A percentile compares a stretch with the other conserved stretches of the same genome.
Conservation (phyloP, 2,888 invertebrate genomes). For the Agrypnus murinus region DNA sequence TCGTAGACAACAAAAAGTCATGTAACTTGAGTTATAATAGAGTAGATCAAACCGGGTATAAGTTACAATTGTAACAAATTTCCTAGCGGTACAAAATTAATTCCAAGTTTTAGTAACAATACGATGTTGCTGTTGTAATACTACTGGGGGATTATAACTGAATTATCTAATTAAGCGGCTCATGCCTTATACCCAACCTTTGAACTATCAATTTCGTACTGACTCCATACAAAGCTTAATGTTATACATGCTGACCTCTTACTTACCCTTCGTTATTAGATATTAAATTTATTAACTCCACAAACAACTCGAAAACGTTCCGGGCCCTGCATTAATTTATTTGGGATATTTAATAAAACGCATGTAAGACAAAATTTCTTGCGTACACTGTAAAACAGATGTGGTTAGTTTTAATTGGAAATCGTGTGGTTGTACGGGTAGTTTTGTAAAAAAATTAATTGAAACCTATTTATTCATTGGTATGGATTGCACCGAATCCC, state of each 20-base stretch:
- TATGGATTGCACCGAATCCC: too few relatives aligned
- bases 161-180: constrained; percentile 51
- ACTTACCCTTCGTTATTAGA: constrained; percentile 37
- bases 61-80: constrained; percentile 22
- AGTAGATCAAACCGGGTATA: neutral
- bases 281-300: constrained; percentile 29
- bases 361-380: too few relatives aligned
- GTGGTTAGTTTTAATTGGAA: too few relatives aligned
- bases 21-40: neutral
- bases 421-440: too few relatives aligned
- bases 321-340: neutral
- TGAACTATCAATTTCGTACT: constrained; percentile 44
- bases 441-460: too few relatives aligned
- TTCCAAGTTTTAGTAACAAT: constrained; percentile 44
- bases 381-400: too few relatives aligned
- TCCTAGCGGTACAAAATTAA: constrained; percentile 23
- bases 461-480: too few relatives aligned
- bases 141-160: constrained; percentile 48
- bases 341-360: too few relatives aligned
- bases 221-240: constrained; percentile 33
- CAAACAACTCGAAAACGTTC: constrained; percentile 13
- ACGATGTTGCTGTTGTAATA: constrained; percentile 37
- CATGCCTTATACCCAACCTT: constrained; percentile 47
- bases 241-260: constrained; percentile 35
- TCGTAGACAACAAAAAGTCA: too few relatives aligned